Percentiles rank a stretch among this genome's conserved stretches.
Conservation (phyloP, 2,888 invertebrate species). For the Ptilodon capucinus region DNA sequence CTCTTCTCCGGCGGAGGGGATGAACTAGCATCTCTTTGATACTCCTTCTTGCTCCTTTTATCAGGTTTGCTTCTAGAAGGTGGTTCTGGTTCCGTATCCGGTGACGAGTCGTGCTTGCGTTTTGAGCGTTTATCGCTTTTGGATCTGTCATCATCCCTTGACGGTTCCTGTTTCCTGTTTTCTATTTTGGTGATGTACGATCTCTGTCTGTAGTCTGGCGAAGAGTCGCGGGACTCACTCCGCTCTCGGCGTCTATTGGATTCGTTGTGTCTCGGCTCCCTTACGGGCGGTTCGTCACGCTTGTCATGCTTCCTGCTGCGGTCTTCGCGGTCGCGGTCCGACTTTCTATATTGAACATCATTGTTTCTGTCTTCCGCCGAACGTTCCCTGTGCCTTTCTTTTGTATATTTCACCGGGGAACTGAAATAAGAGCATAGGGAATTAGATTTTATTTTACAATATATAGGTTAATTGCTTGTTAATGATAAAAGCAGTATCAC, state of each 20-base stretch:
- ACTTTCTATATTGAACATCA: constrained; percentile 60
- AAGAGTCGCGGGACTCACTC: constrained; percentile 48
- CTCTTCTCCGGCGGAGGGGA: constrained; percentile 67
- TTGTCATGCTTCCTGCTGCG: constrained; percentile 65
- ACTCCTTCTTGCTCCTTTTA: constrained; percentile 47
- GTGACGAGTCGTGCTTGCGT: constrained; percentile 51
- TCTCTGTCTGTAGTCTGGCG: constrained; percentile 55
- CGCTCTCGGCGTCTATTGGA: constrained; percentile 51
- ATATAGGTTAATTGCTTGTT: background rate
- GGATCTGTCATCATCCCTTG: constrained; percentile 46
- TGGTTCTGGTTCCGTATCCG: constrained; percentile 54
- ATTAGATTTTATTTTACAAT: background rate
- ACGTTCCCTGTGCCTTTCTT: constrained; percentile 61
- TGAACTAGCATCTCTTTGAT: constrained; percentile 46
- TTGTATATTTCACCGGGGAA: constrained; percentile 64
- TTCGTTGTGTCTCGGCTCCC: constrained; percentile 41
- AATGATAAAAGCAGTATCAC: constrained; percentile 42
- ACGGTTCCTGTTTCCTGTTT: constrained; percentile 53
- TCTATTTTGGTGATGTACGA: constrained; percentile 65
- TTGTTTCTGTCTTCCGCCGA: constrained; percentile 56
- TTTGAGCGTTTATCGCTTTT: constrained; percentile 47
- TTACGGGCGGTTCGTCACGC: constrained; percentile 41
- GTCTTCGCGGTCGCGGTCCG: constrained; percentile 72
- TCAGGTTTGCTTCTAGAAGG: constrained; percentile 36
- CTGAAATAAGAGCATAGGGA: constrained; percentile 44